Evolutionary conservation across 1,140 invertebrate species (phyloP), one percentile per base, ranked within the genome.

Genomic region (Heliothis virescens): DNA sequence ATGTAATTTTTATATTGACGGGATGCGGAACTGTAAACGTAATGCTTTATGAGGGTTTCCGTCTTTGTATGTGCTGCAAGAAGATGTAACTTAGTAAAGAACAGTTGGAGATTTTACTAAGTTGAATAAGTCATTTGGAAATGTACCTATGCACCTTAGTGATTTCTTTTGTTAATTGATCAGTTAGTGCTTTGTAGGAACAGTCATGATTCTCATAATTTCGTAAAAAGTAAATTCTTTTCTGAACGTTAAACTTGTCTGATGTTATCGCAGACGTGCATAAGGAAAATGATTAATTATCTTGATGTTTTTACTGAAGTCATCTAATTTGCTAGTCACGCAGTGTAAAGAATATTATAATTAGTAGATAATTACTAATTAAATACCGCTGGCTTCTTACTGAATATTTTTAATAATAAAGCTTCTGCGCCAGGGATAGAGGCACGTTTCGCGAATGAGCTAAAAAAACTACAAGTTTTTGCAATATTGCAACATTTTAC

Each of bases 401-500:
- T 41, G 34, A 41, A 41, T 41, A 9, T 41, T 41, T 41, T 41
- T 41, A 41, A 41, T 41, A 41, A 9, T 41, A 41, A 41, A 41
- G 34, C 34, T 41, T 41, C 5, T 41, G 34, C 34, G 34, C 34
- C 34, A 41, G 34, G 34, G 5, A 41, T 41, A n/a, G 57, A 67
- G 16, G 9, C 13, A 55, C 18, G 9, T 86, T 47, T 83, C 13
- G 11, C 12, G 3, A 41, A 88, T 88, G 91, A 89, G 84, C 86
- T n/a, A 72, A 86, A 92, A 92, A 91, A 92, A 90, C 88, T 90
- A 89, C 82, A 82, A 83, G 87, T 91, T 93, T 89, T 90, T 87
- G 87, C 88, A 86, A 86, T 90, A 93, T 90, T 91, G 87, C 88
- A 90, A 91, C 90, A 88, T 90, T 94, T 92, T 92, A 91, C 87